phyloP scores from a whole-genome alignment of 2,797 vertebrate genomes.

The Clarias fuscus region DNA sequence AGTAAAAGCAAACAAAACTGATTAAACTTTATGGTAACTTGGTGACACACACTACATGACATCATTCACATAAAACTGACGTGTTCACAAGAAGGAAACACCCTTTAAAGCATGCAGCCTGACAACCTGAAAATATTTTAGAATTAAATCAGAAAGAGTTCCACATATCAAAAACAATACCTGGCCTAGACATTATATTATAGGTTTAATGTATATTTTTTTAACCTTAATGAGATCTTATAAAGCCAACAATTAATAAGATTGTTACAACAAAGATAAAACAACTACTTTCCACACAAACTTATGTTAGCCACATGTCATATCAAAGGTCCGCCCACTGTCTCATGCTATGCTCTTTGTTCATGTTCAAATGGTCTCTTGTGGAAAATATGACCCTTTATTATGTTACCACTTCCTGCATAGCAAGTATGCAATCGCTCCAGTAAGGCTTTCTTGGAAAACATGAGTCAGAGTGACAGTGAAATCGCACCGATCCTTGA shows the following conservation, averaged over 20 bases:
- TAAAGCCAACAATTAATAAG: neutral
- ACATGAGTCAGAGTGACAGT: constrained; percentile 66
- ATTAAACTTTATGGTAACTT: neutral
- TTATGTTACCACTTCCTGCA: constrained; percentile 61
- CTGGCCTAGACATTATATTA: neutral
- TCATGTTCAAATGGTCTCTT: constrained; percentile 1
- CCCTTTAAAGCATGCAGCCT: neutral
- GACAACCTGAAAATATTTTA: constrained; percentile 13
- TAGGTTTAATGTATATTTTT: neutral
- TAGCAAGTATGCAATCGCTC: constrained; percentile 44
- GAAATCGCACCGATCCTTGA: constrained; percentile 17
- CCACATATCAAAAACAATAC: neutral
- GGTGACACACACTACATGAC: neutral
- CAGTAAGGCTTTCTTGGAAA: constrained; percentile 58
- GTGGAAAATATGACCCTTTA: no score
- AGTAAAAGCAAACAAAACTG: neutral
- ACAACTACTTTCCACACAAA: neutral
- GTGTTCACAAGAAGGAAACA: neutral
- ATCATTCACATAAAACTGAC: neutral
- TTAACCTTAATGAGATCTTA: neutral
- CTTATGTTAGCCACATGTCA: neutral
- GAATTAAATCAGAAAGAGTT: neutral
- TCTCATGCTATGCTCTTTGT: constrained; percentile 9
- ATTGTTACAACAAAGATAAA: neutral
- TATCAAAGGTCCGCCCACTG: neutral